phyloP scores from a whole-genome alignment of 2,888 invertebrate species.

The Elgonia sp. region DNA sequence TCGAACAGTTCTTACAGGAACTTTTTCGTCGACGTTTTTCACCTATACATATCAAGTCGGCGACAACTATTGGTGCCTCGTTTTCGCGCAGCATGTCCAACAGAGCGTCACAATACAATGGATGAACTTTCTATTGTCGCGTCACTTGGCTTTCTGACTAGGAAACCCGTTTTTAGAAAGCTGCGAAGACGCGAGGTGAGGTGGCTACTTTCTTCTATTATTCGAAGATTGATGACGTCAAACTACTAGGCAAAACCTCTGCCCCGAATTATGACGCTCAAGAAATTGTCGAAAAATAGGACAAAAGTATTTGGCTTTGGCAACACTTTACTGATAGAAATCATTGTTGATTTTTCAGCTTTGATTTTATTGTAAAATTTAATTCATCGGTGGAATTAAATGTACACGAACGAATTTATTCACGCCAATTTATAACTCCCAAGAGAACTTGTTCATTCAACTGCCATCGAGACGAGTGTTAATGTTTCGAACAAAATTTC shows the following conservation, averaged over 20 bases:
- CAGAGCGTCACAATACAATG: constrained; percentile 82
- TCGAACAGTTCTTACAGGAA: constrained; percentile 21
- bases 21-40: constrained; percentile 48
- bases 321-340: neutral
- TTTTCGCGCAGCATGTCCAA: constrained; percentile 80
- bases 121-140: constrained; percentile 84
- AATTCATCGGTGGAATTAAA: constrained; percentile 38
- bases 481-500: constrained; percentile 20
- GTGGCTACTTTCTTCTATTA: constrained; percentile 70
- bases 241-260: constrained; percentile 60
- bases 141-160: constrained; percentile 68
- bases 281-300: neutral
- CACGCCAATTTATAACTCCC: constrained; percentile 35
- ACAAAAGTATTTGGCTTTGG: neutral
- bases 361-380: constrained; percentile 17
- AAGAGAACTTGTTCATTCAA: constrained; percentile 23
- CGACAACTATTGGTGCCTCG: constrained; percentile 62
- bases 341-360: neutral
- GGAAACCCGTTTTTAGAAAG: constrained; percentile 69
- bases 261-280: constrained; percentile 9
- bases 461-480: constrained; percentile 31
- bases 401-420: constrained; percentile 43
- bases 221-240: constrained; percentile 77
- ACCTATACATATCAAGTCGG: constrained; percentile 34
- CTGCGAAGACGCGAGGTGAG: constrained; percentile 59